A percentile compares a stretch with the other conserved stretches of the same genome.
These are phyloP conservation scores for Erpetoichthys calabaricus DNA, from an alignment of 2,797 vertebrate species.

Conservation along the genomic window DNA sequence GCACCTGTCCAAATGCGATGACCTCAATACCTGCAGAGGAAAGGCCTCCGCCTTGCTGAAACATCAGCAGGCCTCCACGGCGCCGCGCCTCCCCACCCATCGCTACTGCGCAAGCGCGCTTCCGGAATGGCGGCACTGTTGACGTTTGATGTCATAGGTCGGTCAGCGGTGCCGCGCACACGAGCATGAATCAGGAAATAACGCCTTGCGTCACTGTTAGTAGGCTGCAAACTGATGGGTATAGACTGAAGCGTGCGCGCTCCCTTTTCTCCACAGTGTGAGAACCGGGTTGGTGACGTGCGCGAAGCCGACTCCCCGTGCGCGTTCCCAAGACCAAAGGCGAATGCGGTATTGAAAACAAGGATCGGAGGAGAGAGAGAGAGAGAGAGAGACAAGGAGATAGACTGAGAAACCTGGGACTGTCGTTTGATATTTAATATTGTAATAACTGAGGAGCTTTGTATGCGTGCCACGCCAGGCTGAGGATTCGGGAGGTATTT, in stretches of 20 bases:
- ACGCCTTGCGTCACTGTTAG: too few relatives aligned
- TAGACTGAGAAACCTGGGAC: constrained; percentile 29
- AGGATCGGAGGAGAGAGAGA: constrained; percentile 28
- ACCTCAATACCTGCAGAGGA: neutral
- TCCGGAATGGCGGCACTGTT: neutral
- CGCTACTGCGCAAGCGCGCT: neutral
- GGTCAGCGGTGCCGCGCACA: too few relatives aligned
- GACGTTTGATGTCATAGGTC: neutral
- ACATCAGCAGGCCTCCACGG: neutral
- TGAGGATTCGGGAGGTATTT: constrained; percentile 23
- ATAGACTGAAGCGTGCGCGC: constrained; percentile 26
- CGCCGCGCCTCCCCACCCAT: neutral
- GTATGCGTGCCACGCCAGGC: constrained; percentile 22
- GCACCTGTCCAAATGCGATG: neutral
- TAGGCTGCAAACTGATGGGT: too few relatives aligned
- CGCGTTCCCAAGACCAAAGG: constrained; percentile 39
- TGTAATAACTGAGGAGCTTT: constrained; percentile 30
- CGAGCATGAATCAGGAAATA: neutral
- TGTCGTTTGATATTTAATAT: constrained; percentile 17
- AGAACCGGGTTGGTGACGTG: constrained; percentile 19
- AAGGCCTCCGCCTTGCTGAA: neutral
- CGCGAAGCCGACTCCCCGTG: constrained; percentile 21
- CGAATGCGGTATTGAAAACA: constrained; percentile 52
- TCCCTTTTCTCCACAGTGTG: constrained; percentile 8
- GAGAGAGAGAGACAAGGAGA: constrained; percentile 36